Conservation (phyloP, 2,797 vertebrate genomes). For the Cryptoblepharus egeriae region DNA sequence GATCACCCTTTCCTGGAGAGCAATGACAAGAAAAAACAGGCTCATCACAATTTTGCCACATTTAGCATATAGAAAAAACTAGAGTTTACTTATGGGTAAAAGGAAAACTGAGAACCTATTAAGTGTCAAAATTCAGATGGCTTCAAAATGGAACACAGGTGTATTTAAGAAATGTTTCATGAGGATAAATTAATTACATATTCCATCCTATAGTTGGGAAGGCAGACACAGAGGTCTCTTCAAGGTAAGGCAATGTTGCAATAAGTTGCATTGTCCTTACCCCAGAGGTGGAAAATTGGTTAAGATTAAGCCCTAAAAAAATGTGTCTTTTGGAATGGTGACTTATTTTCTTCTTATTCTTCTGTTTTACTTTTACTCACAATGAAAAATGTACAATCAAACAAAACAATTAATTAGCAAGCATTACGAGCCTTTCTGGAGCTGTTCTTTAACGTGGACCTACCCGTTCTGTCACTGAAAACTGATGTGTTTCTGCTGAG, state of each 20-base stretch:
- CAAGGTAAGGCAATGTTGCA: too few species aligned
- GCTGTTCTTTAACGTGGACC: constrained; percentile 50
- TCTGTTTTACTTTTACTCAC: background rate
- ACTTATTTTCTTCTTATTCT: background rate
- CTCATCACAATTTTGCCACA: background rate
- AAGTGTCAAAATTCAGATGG: background rate
- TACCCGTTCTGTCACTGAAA: constrained; percentile 85
- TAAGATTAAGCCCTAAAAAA: background rate
- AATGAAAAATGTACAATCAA: background rate
- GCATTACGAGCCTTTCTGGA: background rate
- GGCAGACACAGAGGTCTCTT: too few species aligned
- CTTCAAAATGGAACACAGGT: constrained; percentile 4
- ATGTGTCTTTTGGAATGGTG: background rate
- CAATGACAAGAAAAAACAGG: background rate
- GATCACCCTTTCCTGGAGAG: constrained; percentile 89
- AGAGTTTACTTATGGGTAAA: background rate
- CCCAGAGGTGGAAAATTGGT: too few species aligned
- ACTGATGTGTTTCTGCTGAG: constrained; percentile 84
- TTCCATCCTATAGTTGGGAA: too few species aligned
- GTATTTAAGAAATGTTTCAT: background rate
- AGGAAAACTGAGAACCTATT: background rate
- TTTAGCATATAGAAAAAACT: background rate
- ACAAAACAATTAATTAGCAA: background rate
- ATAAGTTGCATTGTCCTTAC: too few species aligned
- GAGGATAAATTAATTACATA: background rate